Base-by-base conservation (phyloP, 2,113 vertebrate genomes). In the Forbesichthys papilliferus region DNA sequence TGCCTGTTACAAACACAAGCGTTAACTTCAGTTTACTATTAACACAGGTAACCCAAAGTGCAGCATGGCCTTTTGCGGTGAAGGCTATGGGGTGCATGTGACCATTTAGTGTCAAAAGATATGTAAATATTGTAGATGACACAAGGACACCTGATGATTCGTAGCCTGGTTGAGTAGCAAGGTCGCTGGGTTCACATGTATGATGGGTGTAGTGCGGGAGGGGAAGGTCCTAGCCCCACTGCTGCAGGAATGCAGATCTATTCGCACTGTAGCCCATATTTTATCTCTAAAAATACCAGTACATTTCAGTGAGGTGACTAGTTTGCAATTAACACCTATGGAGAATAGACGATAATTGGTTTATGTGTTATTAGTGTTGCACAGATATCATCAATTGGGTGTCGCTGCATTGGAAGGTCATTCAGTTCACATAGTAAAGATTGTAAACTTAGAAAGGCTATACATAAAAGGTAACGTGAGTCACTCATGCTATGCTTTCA, bases 171-270 rank as follows among this genome's bases (percentile, higher is more conserved):
- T 33, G 2, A 48, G 54, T 34, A 68, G 14, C 1, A 7, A 61
- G 64, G 72, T 67, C 66, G 61, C 8, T 74, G 52, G 46, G 83
- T 79, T 82, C 71, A 65, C 83, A 52, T 81, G 72, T 77, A 79
- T 71, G 78, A 71, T 82, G 73, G 68, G 71, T 81, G 79, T 71
- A 69, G 75, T 5, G 85, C 84, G 82, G 86, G 85, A 82, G 34
- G 88, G 86, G 85, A 14, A 62, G 33, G 9, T 16, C 54, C 53
- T 56, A 61, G 9, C 36, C 27, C 20, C 7, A 47, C 65, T 49
- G 51, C 46, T 68, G 42, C 33, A 58, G 68, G 48, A 71, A 72
- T 14, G 34, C 20, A 60, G 66, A 56, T 48, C 52, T 62, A 27
- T 33, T 62, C 66, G 51, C 51, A 36, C 68, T 78, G 68, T n/a